Conservation (phyloP, 2,113 vertebrate genomes). For the Erythrolamprus reginae region DNA sequence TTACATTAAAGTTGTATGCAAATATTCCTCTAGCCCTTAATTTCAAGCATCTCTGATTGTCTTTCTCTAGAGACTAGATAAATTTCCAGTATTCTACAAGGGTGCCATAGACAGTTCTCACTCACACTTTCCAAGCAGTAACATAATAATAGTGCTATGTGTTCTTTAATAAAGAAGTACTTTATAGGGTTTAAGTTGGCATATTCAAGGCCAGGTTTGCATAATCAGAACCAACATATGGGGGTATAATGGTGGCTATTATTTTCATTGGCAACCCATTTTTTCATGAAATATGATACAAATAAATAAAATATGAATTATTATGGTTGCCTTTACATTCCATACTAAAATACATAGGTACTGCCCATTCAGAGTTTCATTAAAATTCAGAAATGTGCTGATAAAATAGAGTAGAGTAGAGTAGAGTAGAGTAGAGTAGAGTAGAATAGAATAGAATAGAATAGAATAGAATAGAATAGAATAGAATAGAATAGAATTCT, state of each 20-base stretch:
- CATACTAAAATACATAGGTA: neutral
- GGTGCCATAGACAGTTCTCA: neutral
- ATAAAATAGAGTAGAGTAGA: too few species aligned
- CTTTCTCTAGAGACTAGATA: neutral
- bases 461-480: too few species aligned
- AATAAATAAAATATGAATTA: neutral
- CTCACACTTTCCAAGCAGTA: neutral
- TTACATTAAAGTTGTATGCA: neutral
- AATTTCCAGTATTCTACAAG: neutral
- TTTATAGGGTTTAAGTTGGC: neutral
- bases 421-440: too few species aligned
- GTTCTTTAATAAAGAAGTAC: neutral
- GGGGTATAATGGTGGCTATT: neutral
- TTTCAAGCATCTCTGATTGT: neutral
- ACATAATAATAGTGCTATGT: neutral
- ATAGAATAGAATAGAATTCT: too few species aligned
- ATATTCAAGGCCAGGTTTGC: neutral
- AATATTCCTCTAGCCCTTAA: neutral
- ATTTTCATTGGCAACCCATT: neutral
- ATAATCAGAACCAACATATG: neutral
- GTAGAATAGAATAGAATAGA: too few species aligned
- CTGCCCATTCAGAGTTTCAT: neutral
- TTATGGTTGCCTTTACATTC: neutral
- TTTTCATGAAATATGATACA: neutral
- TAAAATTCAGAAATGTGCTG: neutral